phyloP scores from a whole-genome alignment of 1,140 invertebrate genomes.

The Orchestia grillus region DNA sequence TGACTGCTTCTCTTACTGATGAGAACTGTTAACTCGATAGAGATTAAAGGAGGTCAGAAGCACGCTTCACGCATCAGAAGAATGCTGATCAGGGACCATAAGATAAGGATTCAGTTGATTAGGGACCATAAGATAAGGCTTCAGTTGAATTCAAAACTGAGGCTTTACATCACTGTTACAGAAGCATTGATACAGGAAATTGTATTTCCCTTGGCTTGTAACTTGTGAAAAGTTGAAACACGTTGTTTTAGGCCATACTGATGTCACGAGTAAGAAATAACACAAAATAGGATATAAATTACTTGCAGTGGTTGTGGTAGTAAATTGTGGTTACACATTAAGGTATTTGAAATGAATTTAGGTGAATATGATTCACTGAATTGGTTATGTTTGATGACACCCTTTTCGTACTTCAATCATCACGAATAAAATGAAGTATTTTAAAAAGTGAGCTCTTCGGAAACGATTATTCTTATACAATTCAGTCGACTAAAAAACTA shows the following conservation, averaged over 20 bases:
- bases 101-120: neutral
- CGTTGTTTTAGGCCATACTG: neutral
- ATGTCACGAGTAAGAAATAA: neutral
- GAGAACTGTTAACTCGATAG: too few species aligned
- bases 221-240: neutral
- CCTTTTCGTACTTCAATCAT: too few species aligned
- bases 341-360: neutral
- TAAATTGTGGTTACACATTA: neutral
- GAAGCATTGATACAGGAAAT: neutral
- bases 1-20: too few species aligned
- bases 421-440: too few species aligned
- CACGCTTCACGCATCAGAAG: too few species aligned
- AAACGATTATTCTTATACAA: too few species aligned
- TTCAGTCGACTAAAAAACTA: too few species aligned
- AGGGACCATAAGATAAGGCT: neutral
- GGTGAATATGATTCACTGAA: too few species aligned
- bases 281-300: neutral
- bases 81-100: neutral
- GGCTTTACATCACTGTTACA: neutral
- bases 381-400: too few species aligned
- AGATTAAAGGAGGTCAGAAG: too few species aligned
- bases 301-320: neutral
- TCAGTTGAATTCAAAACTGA: neutral
- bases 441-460: too few species aligned
- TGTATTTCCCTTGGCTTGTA: neutral